Percentiles rank a stretch among this genome's conserved stretches.
Conservation (phyloP, 2,797 vertebrate species). For the Tangara arthus region DNA sequence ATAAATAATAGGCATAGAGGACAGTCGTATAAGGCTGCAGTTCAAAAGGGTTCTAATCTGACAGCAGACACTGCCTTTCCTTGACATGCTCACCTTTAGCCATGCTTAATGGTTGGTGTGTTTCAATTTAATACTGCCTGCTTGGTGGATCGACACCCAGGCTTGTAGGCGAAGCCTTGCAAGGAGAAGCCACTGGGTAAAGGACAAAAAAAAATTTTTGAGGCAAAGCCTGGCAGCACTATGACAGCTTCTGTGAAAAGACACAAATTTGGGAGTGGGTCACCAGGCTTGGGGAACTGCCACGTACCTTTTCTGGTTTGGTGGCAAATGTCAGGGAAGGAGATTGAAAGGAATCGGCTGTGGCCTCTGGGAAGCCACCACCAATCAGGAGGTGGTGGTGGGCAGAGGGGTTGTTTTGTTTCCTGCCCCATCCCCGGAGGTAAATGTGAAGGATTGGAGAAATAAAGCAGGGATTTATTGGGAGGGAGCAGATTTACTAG, state of each 20-base stretch:
- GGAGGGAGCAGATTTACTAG: constrained; percentile 30
- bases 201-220: neutral
- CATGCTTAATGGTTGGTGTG: neutral
- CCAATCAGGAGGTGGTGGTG: neutral
- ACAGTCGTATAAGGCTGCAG: neutral
- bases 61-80: neutral
- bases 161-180: neutral
- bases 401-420: neutral
- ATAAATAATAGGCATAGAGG: constrained; percentile 3
- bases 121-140: neutral
- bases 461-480: neutral
- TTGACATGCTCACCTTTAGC: neutral
- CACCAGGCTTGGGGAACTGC: neutral
- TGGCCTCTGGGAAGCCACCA: neutral
- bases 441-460: neutral
- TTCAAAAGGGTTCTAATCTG: constrained; percentile 7
- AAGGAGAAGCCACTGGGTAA: neutral
- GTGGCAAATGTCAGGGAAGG: neutral
- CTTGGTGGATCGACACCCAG: neutral
- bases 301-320: neutral
- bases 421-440: fast-evolving
- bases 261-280: fast-evolving
- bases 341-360: neutral
- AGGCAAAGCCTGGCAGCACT: neutral
- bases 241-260: neutral